A percentile compares a stretch with the other conserved stretches of the same genome.
Conservation (phyloP, 2,888 invertebrate species). For the Nomada fabriciana region DNA sequence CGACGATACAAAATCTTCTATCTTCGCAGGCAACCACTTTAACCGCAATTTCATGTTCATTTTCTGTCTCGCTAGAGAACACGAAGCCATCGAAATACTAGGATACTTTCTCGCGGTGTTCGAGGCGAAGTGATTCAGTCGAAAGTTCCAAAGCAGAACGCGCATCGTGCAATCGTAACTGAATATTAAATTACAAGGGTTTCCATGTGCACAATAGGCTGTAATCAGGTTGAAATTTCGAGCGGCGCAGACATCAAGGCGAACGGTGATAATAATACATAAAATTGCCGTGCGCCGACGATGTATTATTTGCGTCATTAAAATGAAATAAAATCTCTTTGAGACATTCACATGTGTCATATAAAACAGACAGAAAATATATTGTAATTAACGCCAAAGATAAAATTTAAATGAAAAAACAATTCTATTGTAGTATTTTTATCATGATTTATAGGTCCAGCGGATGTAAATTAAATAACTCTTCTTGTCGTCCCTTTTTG, state of each 20-base stretch:
- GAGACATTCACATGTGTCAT: neutral
- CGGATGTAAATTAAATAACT: no score
- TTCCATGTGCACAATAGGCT: neutral
- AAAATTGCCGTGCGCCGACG: no score
- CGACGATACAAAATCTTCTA: neutral
- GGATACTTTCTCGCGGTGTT: neutral
- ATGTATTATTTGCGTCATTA: no score
- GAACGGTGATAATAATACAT: neutral
- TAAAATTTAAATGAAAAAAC: neutral
- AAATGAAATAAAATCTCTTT: no score
- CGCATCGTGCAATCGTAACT: conserved; percentile 6
- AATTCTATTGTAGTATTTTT: neutral
- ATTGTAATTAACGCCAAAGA: neutral
- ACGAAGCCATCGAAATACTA: conserved; percentile 4
- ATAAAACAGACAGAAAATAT: no score
- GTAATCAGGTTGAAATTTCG: conserved; percentile 21
- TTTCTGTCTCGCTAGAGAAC: neutral
- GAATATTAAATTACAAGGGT: conserved; percentile 19
- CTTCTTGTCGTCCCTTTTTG: no score
- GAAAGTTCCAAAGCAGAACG: conserved; percentile 20
- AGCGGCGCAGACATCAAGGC: neutral
- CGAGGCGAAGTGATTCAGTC: conserved; percentile 7
- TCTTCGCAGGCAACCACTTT: neutral
- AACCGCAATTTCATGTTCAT: conserved; percentile 6
- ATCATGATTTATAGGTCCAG: no score